A percentile compares a stretch with the other conserved stretches of the same genome.
phyloP scores from a whole-genome alignment of 30 jellyfish, hydroid and myxozoan species.

The Hydractinia symbiolongicarpus region DNA sequence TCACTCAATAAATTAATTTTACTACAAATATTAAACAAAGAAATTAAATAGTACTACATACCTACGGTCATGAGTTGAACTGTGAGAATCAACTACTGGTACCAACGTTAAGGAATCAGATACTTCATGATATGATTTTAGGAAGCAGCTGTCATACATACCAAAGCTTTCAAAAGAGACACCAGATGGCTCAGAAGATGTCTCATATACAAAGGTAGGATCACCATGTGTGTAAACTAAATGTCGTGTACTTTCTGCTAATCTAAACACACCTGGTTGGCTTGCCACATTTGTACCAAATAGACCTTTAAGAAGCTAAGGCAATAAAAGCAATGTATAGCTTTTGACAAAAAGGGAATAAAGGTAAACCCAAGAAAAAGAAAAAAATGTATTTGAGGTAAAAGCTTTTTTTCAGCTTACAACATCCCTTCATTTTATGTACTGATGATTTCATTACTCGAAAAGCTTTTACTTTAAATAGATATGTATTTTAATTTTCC shows the following conservation, averaged over 20 bases:
- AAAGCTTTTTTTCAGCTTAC: too few species aligned
- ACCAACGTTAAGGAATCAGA: conserved; percentile 20
- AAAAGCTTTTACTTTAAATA: too few species aligned
- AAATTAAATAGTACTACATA: not conserved
- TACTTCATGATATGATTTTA: conserved; percentile 1
- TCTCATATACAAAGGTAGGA: conserved; percentile 42
- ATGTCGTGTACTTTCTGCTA: conserved; percentile 84
- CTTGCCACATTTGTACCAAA: conserved; percentile 95
- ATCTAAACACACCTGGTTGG: conserved; percentile 77
- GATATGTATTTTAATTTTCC: too few species aligned
- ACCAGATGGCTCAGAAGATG: not conserved
- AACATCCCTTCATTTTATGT: too few species aligned
- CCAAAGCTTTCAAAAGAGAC: not conserved
- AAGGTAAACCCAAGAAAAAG: too few species aligned
- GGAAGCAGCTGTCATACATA: conserved; percentile 24
- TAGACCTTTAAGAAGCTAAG: conserved; percentile 71
- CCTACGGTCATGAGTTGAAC: not conserved
- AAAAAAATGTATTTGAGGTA: too few species aligned
- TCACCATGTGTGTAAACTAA: conserved; percentile 72
- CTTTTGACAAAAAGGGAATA: too few species aligned
- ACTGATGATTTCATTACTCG: too few species aligned
- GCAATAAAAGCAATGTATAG: too few species aligned
- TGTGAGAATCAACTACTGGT: conserved; percentile 14
- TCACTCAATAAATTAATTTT: too few species aligned
- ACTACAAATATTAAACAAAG: too few species aligned